Evolutionary conservation across 1,140 invertebrate species (phyloP).

Genomic region (Heliconius hewitsoni): DNA sequence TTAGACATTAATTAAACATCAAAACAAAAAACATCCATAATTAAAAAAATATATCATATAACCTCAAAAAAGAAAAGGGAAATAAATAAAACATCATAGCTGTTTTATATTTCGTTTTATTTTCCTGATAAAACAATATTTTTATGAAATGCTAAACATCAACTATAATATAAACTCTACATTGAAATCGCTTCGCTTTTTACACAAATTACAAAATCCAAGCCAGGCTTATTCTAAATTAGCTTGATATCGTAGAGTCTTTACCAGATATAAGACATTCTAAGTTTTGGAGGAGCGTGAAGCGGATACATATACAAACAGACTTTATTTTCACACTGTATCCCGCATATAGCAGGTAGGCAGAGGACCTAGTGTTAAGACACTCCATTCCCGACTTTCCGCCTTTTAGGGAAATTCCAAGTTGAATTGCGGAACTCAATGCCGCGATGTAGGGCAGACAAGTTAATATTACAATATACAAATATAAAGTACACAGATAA

Average conservation of each 20-base stretch:
- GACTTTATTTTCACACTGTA: background rate
- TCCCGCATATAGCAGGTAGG: background rate
- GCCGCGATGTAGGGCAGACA: background rate
- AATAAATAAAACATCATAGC: constrained; percentile 1
- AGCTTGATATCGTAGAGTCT: background rate
- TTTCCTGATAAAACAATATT: constrained; percentile 48
- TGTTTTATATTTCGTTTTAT: constrained; percentile 33
- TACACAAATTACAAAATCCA: constrained; percentile 44
- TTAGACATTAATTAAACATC: too few species aligned
- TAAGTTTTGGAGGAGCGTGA: constrained; percentile 27
- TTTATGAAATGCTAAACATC: constrained; percentile 70
- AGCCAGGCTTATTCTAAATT: constrained; percentile 42
- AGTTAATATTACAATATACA: background rate
- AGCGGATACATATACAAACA: constrained; percentile 11
- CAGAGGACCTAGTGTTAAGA: background rate
- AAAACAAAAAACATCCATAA: too few species aligned
- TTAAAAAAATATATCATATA: too few species aligned
- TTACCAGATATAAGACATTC: constrained; percentile 8
- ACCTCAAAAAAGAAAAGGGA: too few species aligned
- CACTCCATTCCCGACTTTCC: too few species aligned
- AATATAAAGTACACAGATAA: constrained; percentile 17
- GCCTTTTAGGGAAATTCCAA: too few species aligned
- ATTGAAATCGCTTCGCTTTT: constrained; percentile 44
- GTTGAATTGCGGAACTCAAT: background rate
- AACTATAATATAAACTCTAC: constrained; percentile 62